Base-by-base conservation (phyloP, 2,888 invertebrate genomes). In the Drosophila helvetica region DNA sequence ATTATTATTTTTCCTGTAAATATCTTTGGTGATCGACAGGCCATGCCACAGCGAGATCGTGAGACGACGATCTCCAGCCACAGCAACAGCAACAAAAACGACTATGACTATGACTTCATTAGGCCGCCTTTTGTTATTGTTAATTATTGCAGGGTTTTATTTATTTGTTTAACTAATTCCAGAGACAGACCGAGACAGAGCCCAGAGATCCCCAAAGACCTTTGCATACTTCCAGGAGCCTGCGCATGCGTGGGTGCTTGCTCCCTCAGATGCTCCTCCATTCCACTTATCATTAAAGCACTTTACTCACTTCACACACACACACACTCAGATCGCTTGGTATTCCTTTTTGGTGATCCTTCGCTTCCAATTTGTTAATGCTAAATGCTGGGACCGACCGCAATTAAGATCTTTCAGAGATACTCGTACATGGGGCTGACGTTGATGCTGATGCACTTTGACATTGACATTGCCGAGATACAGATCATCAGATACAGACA, bases 81-180 rank as follows among this genome's bases (percentile, higher is more conserved):
- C 42, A 18, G 33, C 57, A 51, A 38, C 38, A 22, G 1, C 4
- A 5, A 22, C 10, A n/a, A 19, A 30, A 18, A 38, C 42, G 15
- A 43, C 54, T 47, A 38, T 7, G 4, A 48, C 50, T 77, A 86
- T 68, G 82, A 78, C 80, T 86, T 89, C 86, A 87, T 86, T 86
- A 85, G 88, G 75, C 74, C 55, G 63, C 17, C 78, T 80, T 79
- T 87, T 87, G 88, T 87, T 89, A 86, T 88, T 89, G 75, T 88
- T 89, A 88, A 86, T 80, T 88, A 88, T 74, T 56, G 67, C 27
- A 53, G 47, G 64, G 65, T 54, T 64, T 78, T 86, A 83, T 86
- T 87, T 87, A 89, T 87, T 87, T 87, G 70, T 69, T 66, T 71
- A 83, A 89, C 88, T 87, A 87, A 87, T 89, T 74, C 88, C 79